Base-by-base conservation (phyloP, 2,797 vertebrate species). In the Crenichthys baileyi region DNA sequence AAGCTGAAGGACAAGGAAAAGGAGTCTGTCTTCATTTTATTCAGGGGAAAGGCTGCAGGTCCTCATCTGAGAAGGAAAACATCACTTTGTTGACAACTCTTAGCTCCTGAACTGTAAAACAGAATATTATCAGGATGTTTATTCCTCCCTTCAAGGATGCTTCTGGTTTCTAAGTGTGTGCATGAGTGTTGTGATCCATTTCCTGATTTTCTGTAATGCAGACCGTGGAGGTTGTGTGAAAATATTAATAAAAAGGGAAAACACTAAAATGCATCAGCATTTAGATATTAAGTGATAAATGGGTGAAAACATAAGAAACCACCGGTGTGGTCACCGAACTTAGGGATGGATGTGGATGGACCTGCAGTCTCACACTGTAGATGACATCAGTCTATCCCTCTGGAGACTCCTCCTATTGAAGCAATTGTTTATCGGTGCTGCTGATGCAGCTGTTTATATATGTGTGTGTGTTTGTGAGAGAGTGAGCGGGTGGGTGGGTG, bases 391-490 rank as follows among this genome's bases (percentile, higher is more conserved):
- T 39, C 79, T 83, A 76, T 73, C 56, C 41, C 91, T 76, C 85
- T 71, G 77, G 87, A 91, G 88, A 79, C 90, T 85, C 91, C 89
- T 88, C 88, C 90, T 87, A 83, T 85, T 77, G 77, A 80, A 83
- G 91, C 90, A 85, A 85, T 91, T 93, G 91, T 93, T 91, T 93
- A 91, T 90, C 67, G 56, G 79, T 67, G 84, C 83, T 92, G 93
- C 92, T 93, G 92, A 94, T 89, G 89, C 92, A 89, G 92, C 91
- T 83, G 90, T 93, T 91, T 89, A 72, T 84, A 31, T 68, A 46
- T 76, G 74, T 79, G 83, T 83, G 63, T 73, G 72, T 70, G 75
- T 26, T 80, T 15, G 72, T 22, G 77, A n/a, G 55, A 4, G 53
- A 24, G 53, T 7, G 53, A 24, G 53, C 0, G 53, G 7, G 78